phyloP scores from a whole-genome alignment of 2,797 vertebrate species.

The Mormyrops boulengeri region DNA sequence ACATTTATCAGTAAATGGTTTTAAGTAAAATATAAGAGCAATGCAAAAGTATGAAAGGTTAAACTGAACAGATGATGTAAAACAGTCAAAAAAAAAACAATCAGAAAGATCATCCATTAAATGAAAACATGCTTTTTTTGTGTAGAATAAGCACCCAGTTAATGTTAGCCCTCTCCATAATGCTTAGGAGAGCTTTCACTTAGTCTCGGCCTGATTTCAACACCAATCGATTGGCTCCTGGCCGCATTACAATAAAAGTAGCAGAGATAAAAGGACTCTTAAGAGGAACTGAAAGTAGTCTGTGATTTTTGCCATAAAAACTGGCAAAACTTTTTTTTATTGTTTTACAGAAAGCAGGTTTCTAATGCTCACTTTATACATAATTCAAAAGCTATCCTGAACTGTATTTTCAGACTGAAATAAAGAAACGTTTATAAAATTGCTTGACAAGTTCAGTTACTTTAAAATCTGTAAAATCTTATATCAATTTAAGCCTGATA shows the following conservation, averaged over 20 bases:
- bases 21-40: background rate
- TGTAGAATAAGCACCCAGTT: background rate
- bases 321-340: background rate
- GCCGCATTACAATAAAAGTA: background rate
- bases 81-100: background rate
- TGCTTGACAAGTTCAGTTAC: background rate
- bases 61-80: background rate
- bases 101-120: background rate
- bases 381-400: background rate
- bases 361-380: background rate
- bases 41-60: background rate
- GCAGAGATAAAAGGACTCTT: background rate
- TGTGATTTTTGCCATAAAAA: background rate
- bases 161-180: background rate
- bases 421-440: background rate
- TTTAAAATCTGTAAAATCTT: background rate
- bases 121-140: background rate
- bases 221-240: background rate
- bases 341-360: background rate
- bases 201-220: background rate
- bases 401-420: background rate
- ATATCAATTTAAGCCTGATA: background rate
- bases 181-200: background rate
- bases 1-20: background rate
- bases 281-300: background rate